Base-by-base conservation (phyloP, 2,888 invertebrate species). In the Acanthosoma haemorrhoidale region DNA sequence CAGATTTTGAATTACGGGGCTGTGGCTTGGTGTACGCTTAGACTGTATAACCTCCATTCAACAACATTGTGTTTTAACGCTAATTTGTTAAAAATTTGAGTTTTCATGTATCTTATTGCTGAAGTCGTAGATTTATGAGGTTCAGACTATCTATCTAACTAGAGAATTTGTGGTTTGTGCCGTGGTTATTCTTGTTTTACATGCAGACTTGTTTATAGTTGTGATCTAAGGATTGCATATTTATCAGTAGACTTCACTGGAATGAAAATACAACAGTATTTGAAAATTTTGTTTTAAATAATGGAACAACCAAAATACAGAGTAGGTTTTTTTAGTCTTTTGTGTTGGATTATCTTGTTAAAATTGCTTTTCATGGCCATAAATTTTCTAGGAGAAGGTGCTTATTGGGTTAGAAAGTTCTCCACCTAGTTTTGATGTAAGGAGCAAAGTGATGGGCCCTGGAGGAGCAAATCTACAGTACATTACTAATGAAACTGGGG, bases 371-470 rank as follows among this genome's bases (percentile, higher is more conserved):
- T 51, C n/a, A 51, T 51, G n/a, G n/a, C n/a, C 6, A 29, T 51
- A 8, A n/a, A 51, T n/a, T 70, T 72, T 63, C 29, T 80, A 85
- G 79, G 91, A 91, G 79, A 91, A 90, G 81, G 85, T 92, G 75
- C 87, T 87, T 76, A 85, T 91, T 76, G 90, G 90, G 41, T 82
- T 91, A 75, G 91, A 91, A 77, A 87, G 88, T 82, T 87, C 89
- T 66, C 89, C 90, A 31, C 85, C 87, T 73, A 84, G 86, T 73
- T 91, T 90, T 79, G 89, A 90, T 79, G 85, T 91, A 75, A 86
- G 88, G 78, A 86, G 86, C 74, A 87, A 90, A 77, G 85, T 91
- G 75, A 82, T 89, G 74, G 92, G 92, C 68, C 82, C 84, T 77
- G 85, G 85, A 77, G 87, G 87, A 67, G 87, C 88, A 29, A 88